Percentiles rank a stretch among this genome's conserved stretches.
Conservation (phyloP, 2,797 vertebrate genomes). For the Tragopan temminckii region DNA sequence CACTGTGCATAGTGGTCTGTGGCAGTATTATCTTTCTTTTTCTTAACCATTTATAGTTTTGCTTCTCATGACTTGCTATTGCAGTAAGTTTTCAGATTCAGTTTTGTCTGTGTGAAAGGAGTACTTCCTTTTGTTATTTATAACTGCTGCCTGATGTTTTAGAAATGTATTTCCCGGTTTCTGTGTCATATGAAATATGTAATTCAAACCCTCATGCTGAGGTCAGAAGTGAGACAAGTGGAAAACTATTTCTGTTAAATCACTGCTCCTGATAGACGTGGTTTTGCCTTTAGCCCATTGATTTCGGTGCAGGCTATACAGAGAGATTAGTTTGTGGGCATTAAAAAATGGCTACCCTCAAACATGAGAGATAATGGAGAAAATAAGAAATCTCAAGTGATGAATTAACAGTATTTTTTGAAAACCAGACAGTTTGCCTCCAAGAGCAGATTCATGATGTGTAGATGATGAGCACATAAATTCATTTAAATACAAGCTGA, state of each 20-base stretch:
- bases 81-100: neutral
- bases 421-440: neutral
- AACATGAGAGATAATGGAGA: neutral
- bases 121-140: neutral
- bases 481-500: neutral
- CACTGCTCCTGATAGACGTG: neutral
- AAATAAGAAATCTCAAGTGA: neutral
- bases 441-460: neutral
- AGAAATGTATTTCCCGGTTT: neutral
- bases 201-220: neutral
- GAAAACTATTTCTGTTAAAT: neutral
- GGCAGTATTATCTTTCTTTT: constrained; percentile 4
- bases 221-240: neutral
- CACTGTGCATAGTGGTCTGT: neutral
- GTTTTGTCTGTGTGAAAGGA: neutral
- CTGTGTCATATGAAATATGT: neutral
- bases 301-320: constrained; percentile 52
- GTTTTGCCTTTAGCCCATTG: constrained; percentile 7
- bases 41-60: neutral
- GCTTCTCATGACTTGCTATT: neutral
- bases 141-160: neutral
- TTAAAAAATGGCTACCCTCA: constrained; percentile 11
- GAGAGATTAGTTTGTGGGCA: constrained; percentile 32
- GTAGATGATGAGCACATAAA: neutral
- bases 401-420: neutral